Percentiles rank a stretch among this genome's conserved stretches.
phyloP scores from a whole-genome alignment of 1,140 invertebrate genomes.

The Drosophila pandora region DNA sequence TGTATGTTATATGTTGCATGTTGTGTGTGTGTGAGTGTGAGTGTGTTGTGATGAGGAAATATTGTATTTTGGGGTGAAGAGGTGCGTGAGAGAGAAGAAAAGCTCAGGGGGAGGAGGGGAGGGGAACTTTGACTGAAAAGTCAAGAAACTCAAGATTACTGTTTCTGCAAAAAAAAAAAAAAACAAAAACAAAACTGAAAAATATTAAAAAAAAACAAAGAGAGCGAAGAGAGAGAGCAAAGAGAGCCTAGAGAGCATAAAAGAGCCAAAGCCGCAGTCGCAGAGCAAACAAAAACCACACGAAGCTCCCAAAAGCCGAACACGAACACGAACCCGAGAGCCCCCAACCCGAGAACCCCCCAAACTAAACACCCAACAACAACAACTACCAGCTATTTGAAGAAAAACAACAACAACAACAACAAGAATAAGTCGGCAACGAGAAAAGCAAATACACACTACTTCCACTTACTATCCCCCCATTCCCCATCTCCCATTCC shows the following conservation, averaged over 20 bases:
- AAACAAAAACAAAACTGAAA: slow-evolving; percentile 3
- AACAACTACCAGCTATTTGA: slow-evolving; percentile 68
- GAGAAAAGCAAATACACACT: slow-evolving; percentile 78
- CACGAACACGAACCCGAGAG: slow-evolving; percentile 8
- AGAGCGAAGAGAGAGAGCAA: slow-evolving; percentile 12
- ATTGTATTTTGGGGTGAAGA: slow-evolving; percentile 47
- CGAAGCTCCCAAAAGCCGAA: slow-evolving; percentile 14
- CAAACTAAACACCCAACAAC: slow-evolving; percentile 7
- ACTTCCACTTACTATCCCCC: slow-evolving; percentile 76
- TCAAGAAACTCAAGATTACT: slow-evolving; percentile 76
- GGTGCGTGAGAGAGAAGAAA: slow-evolving; percentile 31
- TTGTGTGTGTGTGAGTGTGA: no score
- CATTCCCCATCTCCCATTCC: neutral
- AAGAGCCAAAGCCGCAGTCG: slow-evolving; percentile 27
- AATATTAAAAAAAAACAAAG: neutral
- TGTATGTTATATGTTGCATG: neutral
- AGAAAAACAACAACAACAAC: slow-evolving; percentile 50
- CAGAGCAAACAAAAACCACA: slow-evolving; percentile 22
- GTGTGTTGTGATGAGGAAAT: slow-evolving; percentile 55
- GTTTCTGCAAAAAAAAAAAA: slow-evolving; percentile 35
- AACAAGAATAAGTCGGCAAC: slow-evolving; percentile 43
- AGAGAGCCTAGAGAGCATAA: slow-evolving; percentile 9
- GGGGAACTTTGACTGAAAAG: slow-evolving; percentile 60
- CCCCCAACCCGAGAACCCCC: neutral
- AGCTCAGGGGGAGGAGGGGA: slow-evolving; percentile 25